A percentile compares a stretch with the other conserved stretches of the same genome.
Conservation (phyloP, 2,113 vertebrate species). For the Leucosticte australis region DNA sequence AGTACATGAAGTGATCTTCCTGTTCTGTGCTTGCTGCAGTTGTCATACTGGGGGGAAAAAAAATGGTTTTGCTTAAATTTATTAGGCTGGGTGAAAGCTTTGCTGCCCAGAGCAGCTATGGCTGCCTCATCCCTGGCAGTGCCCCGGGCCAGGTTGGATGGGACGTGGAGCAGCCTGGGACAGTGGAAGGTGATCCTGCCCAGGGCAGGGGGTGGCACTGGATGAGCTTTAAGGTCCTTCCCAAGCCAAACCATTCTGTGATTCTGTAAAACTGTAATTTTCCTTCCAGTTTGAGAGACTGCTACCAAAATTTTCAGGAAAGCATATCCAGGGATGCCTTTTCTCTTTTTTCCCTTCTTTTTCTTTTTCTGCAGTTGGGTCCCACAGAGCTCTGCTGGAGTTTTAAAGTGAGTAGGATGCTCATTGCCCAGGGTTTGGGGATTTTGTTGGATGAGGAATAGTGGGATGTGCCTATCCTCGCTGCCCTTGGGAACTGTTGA, state of each 20-base stretch:
- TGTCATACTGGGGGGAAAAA: neutral
- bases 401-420: neutral
- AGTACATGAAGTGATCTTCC: neutral
- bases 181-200: neutral
- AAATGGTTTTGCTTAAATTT: neutral
- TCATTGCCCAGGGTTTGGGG: rapidly evolving
- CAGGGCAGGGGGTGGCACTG: too few species aligned
- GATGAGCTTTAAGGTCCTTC: rapidly evolving
- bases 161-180: neutral
- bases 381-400: neutral
- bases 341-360: neutral
- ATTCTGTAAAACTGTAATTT: neutral
- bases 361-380: rapidly evolving
- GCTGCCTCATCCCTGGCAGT: neutral
- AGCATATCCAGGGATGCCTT: rapidly evolving
- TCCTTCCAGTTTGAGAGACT: neutral
- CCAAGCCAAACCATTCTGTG: neutral
- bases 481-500: conserved; percentile 51
- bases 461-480: neutral
- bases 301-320: neutral
- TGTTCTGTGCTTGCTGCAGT: neutral
- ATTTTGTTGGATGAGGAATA: neutral
- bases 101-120: neutral
- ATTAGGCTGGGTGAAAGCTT: neutral
- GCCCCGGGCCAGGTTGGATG: neutral